Evolutionary conservation across 1,140 invertebrate species (phyloP).

Genomic region (Paraescarpia echinospica): DNA sequence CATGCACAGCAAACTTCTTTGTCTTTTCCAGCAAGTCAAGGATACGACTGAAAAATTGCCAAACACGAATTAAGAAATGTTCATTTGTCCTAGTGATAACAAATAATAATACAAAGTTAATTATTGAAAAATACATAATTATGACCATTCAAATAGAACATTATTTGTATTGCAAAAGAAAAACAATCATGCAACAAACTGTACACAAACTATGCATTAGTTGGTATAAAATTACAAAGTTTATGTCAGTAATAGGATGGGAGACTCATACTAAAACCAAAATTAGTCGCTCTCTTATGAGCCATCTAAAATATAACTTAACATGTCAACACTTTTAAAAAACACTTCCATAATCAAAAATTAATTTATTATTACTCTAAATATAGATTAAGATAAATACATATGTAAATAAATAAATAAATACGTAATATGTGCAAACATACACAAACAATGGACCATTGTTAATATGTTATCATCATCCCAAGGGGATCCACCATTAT

Average conservation of each 20-base stretch:
- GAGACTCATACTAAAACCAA: no score
- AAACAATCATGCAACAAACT: slow-evolving; percentile 10
- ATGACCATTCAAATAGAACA: background rate
- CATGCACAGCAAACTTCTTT: slow-evolving; percentile 51
- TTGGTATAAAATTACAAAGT: background rate
- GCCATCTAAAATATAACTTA: no score
- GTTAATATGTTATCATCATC: background rate
- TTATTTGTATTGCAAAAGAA: background rate
- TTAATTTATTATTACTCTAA: no score
- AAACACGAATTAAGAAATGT: background rate
- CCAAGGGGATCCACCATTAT: background rate
- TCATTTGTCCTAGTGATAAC: no score
- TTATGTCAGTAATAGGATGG: background rate
- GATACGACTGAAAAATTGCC: slow-evolving; percentile 44
- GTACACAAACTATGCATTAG: background rate
- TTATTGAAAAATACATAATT: background rate
- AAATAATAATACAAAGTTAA: background rate
- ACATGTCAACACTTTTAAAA: no score
- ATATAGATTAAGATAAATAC: no score
- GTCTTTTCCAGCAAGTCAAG: slow-evolving; percentile 44
- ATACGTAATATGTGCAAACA: background rate
- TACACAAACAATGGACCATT: background rate
- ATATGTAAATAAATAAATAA: no score
- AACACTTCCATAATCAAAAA: no score
- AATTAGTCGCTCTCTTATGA: no score